Conservation (phyloP, 2,113 vertebrate genomes). For the Epinephelus fuscoguttatus region DNA sequence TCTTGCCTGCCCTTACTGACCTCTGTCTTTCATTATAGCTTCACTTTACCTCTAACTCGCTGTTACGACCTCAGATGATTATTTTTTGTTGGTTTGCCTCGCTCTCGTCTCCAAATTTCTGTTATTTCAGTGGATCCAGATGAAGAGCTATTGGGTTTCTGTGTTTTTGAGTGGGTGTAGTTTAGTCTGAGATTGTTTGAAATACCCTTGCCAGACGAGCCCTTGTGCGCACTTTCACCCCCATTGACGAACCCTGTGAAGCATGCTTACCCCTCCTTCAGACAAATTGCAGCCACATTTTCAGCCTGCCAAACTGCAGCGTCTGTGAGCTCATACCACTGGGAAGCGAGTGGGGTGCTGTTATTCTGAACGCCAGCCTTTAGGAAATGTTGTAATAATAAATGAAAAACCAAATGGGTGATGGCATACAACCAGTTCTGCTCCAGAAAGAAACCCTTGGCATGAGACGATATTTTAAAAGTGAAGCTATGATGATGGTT, state of each 20-base stretch:
- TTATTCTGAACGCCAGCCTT: constrained; percentile 54
- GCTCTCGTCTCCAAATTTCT: constrained; percentile 43
- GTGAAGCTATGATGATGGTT: background rate
- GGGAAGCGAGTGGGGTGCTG: constrained; percentile 31
- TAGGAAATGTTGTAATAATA: constrained; percentile 71
- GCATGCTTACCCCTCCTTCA: constrained; percentile 52
- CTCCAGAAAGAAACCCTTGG: constrained; percentile 16
- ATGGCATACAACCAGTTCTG: constrained; percentile 28
- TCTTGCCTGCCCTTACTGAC: constrained; percentile 46
- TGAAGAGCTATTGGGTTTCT: constrained; percentile 53
- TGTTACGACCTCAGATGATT: constrained; percentile 55
- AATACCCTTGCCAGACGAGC: constrained; percentile 52
- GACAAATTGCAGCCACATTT: constrained; percentile 78
- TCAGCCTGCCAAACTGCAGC: constrained; percentile 22
- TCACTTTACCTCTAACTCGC: constrained; percentile 50
- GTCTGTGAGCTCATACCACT: constrained; percentile 50
- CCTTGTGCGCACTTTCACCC: constrained; percentile 53
- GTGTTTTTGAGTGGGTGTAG: constrained; percentile 58
- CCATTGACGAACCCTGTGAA: constrained; percentile 64
- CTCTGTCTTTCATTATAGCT: constrained; percentile 32
- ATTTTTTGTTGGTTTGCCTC: constrained; percentile 57
- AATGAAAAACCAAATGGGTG: constrained; percentile 34
- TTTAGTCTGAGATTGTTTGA: constrained; percentile 78
- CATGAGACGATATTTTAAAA: constrained; percentile 11
- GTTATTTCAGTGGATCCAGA: constrained; percentile 64